Base-by-base conservation (phyloP, 2,888 invertebrate species). In the Orchesellides sinensis region DNA sequence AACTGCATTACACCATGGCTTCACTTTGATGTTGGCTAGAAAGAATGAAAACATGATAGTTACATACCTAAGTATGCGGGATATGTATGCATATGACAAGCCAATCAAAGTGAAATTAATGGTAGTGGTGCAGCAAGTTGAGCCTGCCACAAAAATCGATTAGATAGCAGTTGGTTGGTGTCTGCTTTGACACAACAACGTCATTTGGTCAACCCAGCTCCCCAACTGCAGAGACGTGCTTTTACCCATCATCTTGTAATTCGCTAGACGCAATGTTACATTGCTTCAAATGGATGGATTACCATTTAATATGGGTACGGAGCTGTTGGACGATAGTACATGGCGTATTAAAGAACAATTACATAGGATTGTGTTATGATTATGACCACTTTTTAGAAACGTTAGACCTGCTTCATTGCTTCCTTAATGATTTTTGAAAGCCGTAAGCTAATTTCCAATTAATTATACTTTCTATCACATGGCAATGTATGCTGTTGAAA, bases 361-460 rank as follows among this genome's bases (percentile, higher is more conserved):
- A 77, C 54, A 40, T 35, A 2, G 35, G 52, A 54, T 77, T 29
- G 59, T 68, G 47, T 77, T 56, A 68, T 66, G 29, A 6, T 61
- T 61, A 63, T 77, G 19, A 40, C 35, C 12, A 63, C 21, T 63
- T 54, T 25, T 6, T 29, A 10, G 4, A 25, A 59, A n/a, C 40
- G 10, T 5, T 14, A 14, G 40, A 17, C 19, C 5, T 47, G 66
- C 49, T 8, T 47, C 35, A 45, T 17, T n/a, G n/a, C n/a, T n/a
- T n/a, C n/a, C n/a, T n/a, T n/a, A 35, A 68, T 56, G 68, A 68
- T 68, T 54, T 49, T 54, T 23, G 32, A 66, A 29, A 27, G 68
- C 68, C 69, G 47, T 47, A 68, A 77, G 77, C 68, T 68, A 69
- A 78, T 78, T 69, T 63, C 78, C 63, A 78, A 77, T 77, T 77